Base-by-base conservation (phyloP, 2,113 vertebrate species). In the Cynoglossus semilaevis region DNA sequence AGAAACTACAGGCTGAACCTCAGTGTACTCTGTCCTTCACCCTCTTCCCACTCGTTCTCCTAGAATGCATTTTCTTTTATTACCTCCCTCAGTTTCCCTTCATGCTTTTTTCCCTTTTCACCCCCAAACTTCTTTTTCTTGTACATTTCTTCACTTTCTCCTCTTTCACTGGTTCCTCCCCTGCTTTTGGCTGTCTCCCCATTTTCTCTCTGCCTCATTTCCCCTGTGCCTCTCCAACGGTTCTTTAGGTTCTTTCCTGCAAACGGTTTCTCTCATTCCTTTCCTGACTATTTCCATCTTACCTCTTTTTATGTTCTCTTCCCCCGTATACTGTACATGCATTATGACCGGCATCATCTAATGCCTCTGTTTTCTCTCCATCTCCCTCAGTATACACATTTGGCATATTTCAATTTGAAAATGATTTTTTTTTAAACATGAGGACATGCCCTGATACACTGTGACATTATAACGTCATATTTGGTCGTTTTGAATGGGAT, bases 241-340 rank as follows among this genome's bases (percentile, higher is more conserved):
- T 76, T 84, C 77, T 72, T 84, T 84, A 80, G 83, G 83, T 85
- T 87, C 88, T 89, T 89, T 88, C 88, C 84, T 80, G 67, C 79
- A 67, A 76, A 70, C 55, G 57, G 59, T 81, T 68, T 91, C 58
- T 46, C 15, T 71, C 46, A 66, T 74, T 79, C 17, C 42, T 63
- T 58, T 40, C 45, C 52, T 56, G 63, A 49, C n/a, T 56, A 50
- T 59, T 78, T 81, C 67, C 59, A 58, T 71, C 58, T 41, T 56
- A 51, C 36, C 42, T 50, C 56, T 54, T 59, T 69, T 51, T 58
- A 59, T 45, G 16, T 58, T 51, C 29, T 56, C 11, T 54, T 37
- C 48, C 38, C 41, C 42, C 57, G 37, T 75, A 64, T 63, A 16
- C 34, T 51, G 29, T 51, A 63, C 58, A 51, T 35, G 50, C 14